phyloP scores from a whole-genome alignment of 2,113 vertebrate species.

The rat (Rattus norvegicus) region DNA sequence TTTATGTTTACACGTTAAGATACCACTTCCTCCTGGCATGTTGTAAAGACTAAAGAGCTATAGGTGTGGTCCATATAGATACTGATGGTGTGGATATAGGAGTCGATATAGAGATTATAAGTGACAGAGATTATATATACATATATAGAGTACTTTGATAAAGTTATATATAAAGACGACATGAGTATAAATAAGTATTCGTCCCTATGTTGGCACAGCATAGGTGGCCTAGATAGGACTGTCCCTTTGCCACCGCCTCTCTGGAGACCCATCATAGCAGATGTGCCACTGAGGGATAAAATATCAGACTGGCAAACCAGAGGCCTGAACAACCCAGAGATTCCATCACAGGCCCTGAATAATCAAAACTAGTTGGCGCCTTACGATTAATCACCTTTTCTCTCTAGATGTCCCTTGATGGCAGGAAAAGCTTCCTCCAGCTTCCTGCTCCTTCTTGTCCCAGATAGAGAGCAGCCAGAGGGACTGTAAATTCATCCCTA shows the following conservation, averaged over 20 bases:
- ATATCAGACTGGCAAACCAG: conserved; percentile 26
- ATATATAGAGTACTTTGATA: background rate
- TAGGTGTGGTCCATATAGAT: too few species aligned
- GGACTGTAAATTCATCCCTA: conserved; percentile 78
- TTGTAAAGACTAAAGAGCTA: conserved; percentile 6
- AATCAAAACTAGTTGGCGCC: conserved; percentile 78
- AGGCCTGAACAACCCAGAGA: conserved; percentile 12
- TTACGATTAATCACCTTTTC: conserved; percentile 76
- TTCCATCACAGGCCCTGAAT: conserved; percentile 63
- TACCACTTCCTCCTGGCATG: background rate
- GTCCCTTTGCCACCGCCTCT: background rate
- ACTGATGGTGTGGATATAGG: background rate
- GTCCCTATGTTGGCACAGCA: conserved; percentile 13
- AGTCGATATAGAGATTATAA: too few species aligned
- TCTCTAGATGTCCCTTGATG: conserved; percentile 75
- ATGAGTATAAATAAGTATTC: background rate
- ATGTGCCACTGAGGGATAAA: background rate
- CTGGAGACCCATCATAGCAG: background rate
- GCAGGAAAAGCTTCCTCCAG: conserved; percentile 78
- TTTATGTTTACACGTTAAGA: background rate
- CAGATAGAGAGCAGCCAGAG: conserved; percentile 76
- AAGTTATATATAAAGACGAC: background rate
- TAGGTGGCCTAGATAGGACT: background rate
- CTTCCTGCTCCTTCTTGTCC: conserved; percentile 63
- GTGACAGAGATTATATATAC: background rate